These are phyloP conservation scores for Heliconius eleuchia DNA, from an alignment of 1,140 invertebrate genomes.

Conservation along the genomic window DNA sequence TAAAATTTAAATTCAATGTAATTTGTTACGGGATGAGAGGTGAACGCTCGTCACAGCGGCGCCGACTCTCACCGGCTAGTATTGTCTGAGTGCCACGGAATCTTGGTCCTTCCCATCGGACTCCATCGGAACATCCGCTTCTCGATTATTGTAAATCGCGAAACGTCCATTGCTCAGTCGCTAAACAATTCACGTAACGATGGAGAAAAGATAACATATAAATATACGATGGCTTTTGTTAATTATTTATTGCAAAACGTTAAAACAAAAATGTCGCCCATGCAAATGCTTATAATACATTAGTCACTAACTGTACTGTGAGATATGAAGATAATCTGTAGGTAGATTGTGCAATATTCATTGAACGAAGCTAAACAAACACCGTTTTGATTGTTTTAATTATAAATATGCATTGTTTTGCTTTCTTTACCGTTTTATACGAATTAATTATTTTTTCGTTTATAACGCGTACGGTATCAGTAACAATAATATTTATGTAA, in stretches of 20 bases:
- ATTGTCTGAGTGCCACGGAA: slow-evolving; percentile 79
- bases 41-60: slow-evolving; percentile 78
- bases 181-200: slow-evolving; percentile 40
- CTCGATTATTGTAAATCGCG: slow-evolving; percentile 60
- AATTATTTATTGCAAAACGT: slow-evolving; percentile 17
- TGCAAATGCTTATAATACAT: slow-evolving; percentile 20
- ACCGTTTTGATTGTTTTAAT: slow-evolving; percentile 11
- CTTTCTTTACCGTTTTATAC: neutral
- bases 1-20: neutral
- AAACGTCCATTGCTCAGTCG: slow-evolving; percentile 57
- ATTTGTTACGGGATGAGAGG: slow-evolving; percentile 65
- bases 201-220: slow-evolving; percentile 39
- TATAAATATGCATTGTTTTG: neutral
- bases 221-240: slow-evolving; percentile 22
- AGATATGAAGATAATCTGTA: neutral
- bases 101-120: slow-evolving; percentile 78
- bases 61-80: slow-evolving; percentile 77
- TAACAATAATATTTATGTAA: neutral
- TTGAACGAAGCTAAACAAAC: slow-evolving; percentile 8
- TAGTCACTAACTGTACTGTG: slow-evolving; percentile 11
- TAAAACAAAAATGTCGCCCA: neutral
- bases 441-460: slow-evolving; percentile 2
- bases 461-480: neutral
- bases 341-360: slow-evolving; percentile 9
- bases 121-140: slow-evolving; percentile 72